Evolutionary conservation across 1,140 invertebrate genomes (phyloP), one percentile per base, ranked within the genome.

Genomic region (Halyomorpha halys): DNA sequence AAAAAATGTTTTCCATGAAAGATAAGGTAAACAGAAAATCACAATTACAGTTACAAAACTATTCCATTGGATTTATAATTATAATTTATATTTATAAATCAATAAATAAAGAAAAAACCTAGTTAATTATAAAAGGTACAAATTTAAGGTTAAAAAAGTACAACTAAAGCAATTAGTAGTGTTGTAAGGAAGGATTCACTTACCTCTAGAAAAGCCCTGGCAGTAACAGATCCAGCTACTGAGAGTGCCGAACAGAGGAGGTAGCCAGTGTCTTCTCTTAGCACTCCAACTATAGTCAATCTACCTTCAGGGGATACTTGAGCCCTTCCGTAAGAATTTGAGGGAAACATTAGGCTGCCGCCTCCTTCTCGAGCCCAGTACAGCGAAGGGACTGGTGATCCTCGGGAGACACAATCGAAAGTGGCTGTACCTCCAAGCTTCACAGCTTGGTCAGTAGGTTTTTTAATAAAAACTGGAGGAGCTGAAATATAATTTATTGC

Each of bases 281-380:
- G 79, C 0, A 89, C 84, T 64, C 83, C 81, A 68, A 82, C 81
- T 62, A 93, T 88, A 63, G 80, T 80, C 11, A 93, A 76, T 39
- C 82, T 87, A 59, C 89, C 89, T 68, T 90, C 85, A 1, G 82
- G 77, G 4, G 80, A 79, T 16, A 94, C 83, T 62, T 82, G 82
- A 69, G 88, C 83, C 49, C 86, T 79, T 8, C 83, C 86, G 72
- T 88, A 85, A 3, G 84, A 82, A 69, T 85, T 84, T 54, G 87
- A 85, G 4, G 89, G 87, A 72, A 93, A 91, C 85, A 93, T 89
- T 3, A 93, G 75, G 65, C 83, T 80, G 68, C 87, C 85, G 1
- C 83, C 84, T 21, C 89, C 88, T 73, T 90, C 88, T 68, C 86
- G 86, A 39, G 83, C 86, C 89, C 91, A 94, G 74, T 89, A 93